Evolutionary conservation across 2,797 vertebrate species (phyloP).

Genomic region (Sibirionetta formosa): DNA sequence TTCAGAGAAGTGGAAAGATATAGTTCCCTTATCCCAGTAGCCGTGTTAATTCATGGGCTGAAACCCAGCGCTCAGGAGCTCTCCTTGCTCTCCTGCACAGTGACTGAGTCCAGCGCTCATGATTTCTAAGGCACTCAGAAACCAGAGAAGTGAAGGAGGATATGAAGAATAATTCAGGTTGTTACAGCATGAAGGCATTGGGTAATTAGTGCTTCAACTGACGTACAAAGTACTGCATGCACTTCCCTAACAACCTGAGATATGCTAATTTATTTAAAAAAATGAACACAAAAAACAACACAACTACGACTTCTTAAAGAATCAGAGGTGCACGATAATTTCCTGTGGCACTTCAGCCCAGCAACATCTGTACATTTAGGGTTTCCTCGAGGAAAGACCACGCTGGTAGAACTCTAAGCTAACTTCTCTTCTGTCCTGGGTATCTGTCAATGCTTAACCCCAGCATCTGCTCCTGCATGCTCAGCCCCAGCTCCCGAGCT

Average conservation of each 20-base stretch:
- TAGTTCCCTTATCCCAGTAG: neutral
- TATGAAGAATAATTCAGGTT: slow-evolving; percentile 17
- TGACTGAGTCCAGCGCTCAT: neutral
- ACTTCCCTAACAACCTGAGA: slow-evolving; percentile 42
- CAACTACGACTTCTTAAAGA: neutral
- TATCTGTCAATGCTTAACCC: neutral
- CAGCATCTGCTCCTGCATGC: neutral
- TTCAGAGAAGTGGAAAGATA: slow-evolving; percentile 37
- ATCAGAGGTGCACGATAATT: neutral
- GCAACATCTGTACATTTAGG: neutral
- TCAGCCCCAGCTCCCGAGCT: neutral
- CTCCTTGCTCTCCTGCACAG: neutral
- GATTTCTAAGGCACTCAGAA: neutral
- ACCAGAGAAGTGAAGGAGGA: neutral
- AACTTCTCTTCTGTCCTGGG: neutral
- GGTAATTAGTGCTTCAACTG: slow-evolving; percentile 49
- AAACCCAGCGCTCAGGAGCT: slow-evolving; percentile 12
- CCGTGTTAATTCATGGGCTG: neutral
- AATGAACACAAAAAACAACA: neutral
- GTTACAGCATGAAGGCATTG: neutral
- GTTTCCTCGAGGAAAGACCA: neutral
- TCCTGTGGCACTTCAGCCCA: neutral
- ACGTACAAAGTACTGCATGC: neutral
- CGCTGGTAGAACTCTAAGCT: neutral
- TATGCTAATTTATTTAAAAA: slow-evolving; percentile 17